These are phyloP conservation scores for Hydroisotoma schaefferi DNA, from an alignment of 2,888 invertebrate species.

Conservation along the genomic window DNA sequence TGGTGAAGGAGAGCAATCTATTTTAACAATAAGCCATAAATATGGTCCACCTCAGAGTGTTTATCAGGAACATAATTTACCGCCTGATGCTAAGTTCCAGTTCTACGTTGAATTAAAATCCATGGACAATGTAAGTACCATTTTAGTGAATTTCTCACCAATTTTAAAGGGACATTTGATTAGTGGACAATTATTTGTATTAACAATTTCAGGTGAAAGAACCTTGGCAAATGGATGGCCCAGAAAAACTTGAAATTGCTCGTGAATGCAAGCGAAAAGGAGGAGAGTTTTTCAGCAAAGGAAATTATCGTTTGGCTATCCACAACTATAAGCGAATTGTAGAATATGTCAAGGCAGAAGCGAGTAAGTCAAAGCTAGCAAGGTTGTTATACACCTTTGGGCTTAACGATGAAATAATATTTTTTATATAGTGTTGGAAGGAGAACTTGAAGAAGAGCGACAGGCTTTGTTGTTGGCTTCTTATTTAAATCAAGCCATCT, in stretches of 20 bases:
- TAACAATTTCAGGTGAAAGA: slow-evolving; percentile 62
- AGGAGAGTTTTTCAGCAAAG: slow-evolving; percentile 78
- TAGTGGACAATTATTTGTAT: slow-evolving; percentile 9
- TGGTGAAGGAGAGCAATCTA: slow-evolving; percentile 72
- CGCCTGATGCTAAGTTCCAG: slow-evolving; percentile 71
- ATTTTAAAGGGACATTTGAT: background rate
- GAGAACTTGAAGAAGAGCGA: slow-evolving; percentile 55
- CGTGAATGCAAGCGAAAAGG: slow-evolving; percentile 85
- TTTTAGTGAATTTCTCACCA: no score
- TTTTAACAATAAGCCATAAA: slow-evolving; percentile 68
- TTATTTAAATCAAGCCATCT: slow-evolving; percentile 76
- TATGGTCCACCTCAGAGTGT: slow-evolving; percentile 76
- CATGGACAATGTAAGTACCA: slow-evolving; percentile 69
- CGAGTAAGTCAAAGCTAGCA: slow-evolving; percentile 51
- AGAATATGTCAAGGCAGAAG: slow-evolving; percentile 61
- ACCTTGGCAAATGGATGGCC: slow-evolving; percentile 73
- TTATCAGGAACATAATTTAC: slow-evolving; percentile 67
- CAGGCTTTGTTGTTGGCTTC: slow-evolving; percentile 64
- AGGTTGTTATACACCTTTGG: background rate
- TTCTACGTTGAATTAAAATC: slow-evolving; percentile 76
- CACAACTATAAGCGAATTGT: slow-evolving; percentile 81
- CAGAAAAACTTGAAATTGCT: slow-evolving; percentile 76
- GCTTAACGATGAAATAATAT: background rate
- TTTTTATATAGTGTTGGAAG: slow-evolving; percentile 49
- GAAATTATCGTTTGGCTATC: slow-evolving; percentile 71